Conservation (phyloP, 2,113 vertebrate genomes). For the Amphiprion percula region DNA sequence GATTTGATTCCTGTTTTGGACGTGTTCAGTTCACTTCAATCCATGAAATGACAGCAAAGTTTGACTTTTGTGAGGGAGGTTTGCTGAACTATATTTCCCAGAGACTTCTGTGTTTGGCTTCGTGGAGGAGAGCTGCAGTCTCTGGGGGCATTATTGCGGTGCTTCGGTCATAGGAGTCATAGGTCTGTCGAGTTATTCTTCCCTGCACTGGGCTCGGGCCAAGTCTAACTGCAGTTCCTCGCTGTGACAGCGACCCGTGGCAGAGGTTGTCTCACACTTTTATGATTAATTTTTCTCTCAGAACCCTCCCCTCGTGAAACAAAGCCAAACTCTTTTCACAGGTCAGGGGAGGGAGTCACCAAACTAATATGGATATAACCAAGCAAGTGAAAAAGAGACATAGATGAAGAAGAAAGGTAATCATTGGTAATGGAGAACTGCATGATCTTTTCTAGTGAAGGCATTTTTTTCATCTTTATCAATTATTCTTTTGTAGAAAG, state of each 20-base stretch:
- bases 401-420: slow-evolving; percentile 16
- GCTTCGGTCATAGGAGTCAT: slow-evolving; percentile 43
- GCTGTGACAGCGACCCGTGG: slow-evolving; percentile 37
- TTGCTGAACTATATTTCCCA: slow-evolving; percentile 12
- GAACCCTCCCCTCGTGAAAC: slow-evolving; percentile 44
- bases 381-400: slow-evolving; percentile 37
- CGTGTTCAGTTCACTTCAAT: slow-evolving; percentile 8
- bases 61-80: not conserved
- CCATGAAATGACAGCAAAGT: not conserved
- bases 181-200: slow-evolving; percentile 55
- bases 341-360: slow-evolving; percentile 57
- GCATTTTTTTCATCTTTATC: slow-evolving; percentile 12
- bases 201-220: slow-evolving; percentile 16
- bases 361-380: slow-evolving; percentile 61
- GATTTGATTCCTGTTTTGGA: slow-evolving; percentile 5
- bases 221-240: slow-evolving; percentile 42
- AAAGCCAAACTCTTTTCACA: slow-evolving; percentile 66
- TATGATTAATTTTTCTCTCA: slow-evolving; percentile 62
- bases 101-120: slow-evolving; percentile 23
- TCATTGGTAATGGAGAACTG: not conserved
- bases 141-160: slow-evolving; percentile 28
- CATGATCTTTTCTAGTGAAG: slow-evolving; percentile 13
- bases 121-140: slow-evolving; percentile 33
- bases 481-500: not conserved
- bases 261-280: slow-evolving; percentile 55